A percentile compares a stretch with the other conserved stretches of the same genome.
Evolutionary conservation across 2,888 invertebrate genomes (phyloP).

Genomic region (Eubasilissa splendida): DNA sequence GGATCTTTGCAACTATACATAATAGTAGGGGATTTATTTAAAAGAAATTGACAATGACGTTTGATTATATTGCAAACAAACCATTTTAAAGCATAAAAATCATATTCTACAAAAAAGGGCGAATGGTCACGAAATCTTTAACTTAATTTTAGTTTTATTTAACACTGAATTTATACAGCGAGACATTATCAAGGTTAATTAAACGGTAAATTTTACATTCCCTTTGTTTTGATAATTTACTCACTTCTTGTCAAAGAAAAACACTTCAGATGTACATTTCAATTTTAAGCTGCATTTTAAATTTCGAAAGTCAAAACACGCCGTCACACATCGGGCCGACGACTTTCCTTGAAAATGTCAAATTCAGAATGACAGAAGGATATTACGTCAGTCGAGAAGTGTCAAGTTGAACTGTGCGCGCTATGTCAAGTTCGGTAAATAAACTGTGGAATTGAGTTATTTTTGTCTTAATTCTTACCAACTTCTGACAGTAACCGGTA

Average conservation of each 20-base stretch:
- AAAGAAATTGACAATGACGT: no score
- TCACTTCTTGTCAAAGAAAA: not conserved
- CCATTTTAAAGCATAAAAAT: no score
- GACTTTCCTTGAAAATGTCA: slow-evolving; percentile 19
- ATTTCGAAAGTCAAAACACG: not conserved
- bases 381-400: slow-evolving; percentile 18
- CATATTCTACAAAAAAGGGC: no score
- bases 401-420: not conserved
- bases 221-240: not conserved
- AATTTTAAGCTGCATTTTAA: slow-evolving; percentile 4
- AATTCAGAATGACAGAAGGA: slow-evolving; percentile 16
- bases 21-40: no score
- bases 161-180: not conserved
- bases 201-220: not conserved
- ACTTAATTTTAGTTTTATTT: no score
- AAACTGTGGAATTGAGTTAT: slow-evolving; percentile 4
- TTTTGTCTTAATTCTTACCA: not conserved
- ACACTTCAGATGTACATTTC: not conserved
- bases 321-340: not conserved
- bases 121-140: no score
- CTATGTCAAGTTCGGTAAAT: not conserved
- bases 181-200: not conserved
- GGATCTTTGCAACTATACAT: no score
- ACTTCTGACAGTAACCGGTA: not conserved
- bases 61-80: no score